Evolutionary conservation across 1,140 invertebrate species (phyloP).

Genomic region (Drosophila nasuta): DNA sequence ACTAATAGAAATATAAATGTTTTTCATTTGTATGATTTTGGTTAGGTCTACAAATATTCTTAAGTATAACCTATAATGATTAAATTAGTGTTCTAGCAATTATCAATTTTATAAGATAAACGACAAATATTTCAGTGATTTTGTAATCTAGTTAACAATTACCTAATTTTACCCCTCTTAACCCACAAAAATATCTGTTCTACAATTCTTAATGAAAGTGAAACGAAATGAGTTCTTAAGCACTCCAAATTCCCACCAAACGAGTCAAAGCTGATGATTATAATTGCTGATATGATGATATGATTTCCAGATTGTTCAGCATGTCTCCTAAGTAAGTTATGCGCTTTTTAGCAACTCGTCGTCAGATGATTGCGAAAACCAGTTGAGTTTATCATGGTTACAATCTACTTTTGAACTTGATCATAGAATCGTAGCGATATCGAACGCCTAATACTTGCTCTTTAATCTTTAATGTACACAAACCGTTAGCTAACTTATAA

Average conservation of each 20-base stretch:
- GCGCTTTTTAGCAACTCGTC: background rate
- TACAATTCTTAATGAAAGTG: background rate
- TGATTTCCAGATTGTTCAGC: background rate
- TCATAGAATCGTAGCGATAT: background rate
- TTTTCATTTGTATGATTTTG: no score
- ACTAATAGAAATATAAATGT: no score
- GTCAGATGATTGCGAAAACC: slow-evolving; percentile 17
- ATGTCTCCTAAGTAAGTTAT: background rate
- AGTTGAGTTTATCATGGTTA: slow-evolving; percentile 19
- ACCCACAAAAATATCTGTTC: no score
- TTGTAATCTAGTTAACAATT: no score
- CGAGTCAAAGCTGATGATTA: no score
- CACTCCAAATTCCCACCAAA: background rate
- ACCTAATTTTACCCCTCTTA: no score
- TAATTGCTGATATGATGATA: slow-evolving; percentile 1
- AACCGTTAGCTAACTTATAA: slow-evolving; percentile 59
- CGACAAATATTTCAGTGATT: no score
- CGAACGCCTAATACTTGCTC: slow-evolving; percentile 23
- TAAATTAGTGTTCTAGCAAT: no score
- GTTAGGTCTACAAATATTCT: no score
- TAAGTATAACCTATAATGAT: no score
- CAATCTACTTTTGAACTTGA: slow-evolving; percentile 32
- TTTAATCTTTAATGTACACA: slow-evolving; percentile 54
- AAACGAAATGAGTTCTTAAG: background rate
- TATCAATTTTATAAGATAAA: no score